Base-by-base conservation (phyloP, 2,888 invertebrate genomes). In the Trachelus tabidus region DNA sequence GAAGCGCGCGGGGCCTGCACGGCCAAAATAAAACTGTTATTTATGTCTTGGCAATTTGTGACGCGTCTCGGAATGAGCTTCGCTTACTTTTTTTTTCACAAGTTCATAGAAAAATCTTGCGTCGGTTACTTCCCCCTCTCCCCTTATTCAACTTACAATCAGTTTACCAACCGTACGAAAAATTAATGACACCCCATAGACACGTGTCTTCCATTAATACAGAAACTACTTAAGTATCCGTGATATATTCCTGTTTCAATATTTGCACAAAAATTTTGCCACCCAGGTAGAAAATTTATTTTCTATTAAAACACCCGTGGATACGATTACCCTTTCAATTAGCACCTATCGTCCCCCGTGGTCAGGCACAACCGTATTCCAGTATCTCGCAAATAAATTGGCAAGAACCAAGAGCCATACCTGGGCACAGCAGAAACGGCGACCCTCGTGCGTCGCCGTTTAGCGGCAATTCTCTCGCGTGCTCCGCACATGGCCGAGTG, bases 11-110 rank as follows among this genome's bases (percentile, higher is more conserved):
- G 80, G 79, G 69, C 34, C 56, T 73, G 34, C 69, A 81, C 86
- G 87, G 87, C 85, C 85, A 89, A 90, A 87, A 87, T 87, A 83
- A 85, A 85, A 85, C 84, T 83, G 86, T 87, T 88, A 87, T 88
- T 88, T 88, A 84, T 85, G 84, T 82, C 79, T 79, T 56, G 76
- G 77, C 78, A 83, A 83, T 82, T 80, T 69, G 69, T 12, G 30
- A 33, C 30, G 69, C 37, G 37, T 37, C 37, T 12, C 12, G 12
- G 37, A 37, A 37, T 4, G 37, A 12, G 37, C 1, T 12, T 12
- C 4, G 34, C 34, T 34, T 11, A 0, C 11, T 34, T 11, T 35
- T 35, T 35, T 37, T 37, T 12, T 15, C 12, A 4, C 12, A 37
- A 37, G 37, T 37, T 12, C 15, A 12, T 37, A 12, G 37, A 37